Base-by-base conservation (phyloP, 2,888 invertebrate species). In the Chloroclystis v-ata region DNA sequence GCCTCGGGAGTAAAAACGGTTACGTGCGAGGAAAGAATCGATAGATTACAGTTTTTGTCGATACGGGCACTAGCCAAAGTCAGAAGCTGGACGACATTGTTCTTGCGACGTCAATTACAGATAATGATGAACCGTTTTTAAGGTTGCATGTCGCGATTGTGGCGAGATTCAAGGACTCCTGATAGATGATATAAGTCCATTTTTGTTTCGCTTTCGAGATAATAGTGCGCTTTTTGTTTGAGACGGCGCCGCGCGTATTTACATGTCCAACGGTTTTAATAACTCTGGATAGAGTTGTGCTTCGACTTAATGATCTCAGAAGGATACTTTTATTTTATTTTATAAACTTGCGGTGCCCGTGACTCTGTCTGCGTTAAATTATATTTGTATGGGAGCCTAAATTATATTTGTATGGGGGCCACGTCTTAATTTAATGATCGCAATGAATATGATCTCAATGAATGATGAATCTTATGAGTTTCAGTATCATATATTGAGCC, bases 41-140 rank as follows among this genome's bases (percentile, higher is more conserved):
- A 82, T 83, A 83, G 80, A 79, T 81, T 79, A 78, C 63, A 59
- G 75, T 83, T 85, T 84, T 84, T 83, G 78, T 63, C 56, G 14
- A 29, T 16, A 12, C 38, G 33, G 59, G 60, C 71, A 73, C 79
- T 82, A 78, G 79, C 63, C 61, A 59, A 4, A 20, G 20, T 20
- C 20, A 4, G 20, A 5, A 20, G 20, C 3, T 20, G 51, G 61
- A 72, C 75, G 73, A 81, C 84, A 80, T 83, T 82, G 82, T 83
- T 77, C 67, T 52, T 61, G 28, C 67, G 67, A 80, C 78, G 82
- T 83, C 83, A 86, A 86, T 86, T 86, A 86, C 75, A 63, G 75
- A 69, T 84, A 85, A 84, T 84, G 82, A 83, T 77, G 78, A 70
- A 74, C 72, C 63, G 67, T 76, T 75, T 75, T 78, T 73, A 69